phyloP scores from a whole-genome alignment of 2,113 vertebrate species.

The Siniperca chuatsi region DNA sequence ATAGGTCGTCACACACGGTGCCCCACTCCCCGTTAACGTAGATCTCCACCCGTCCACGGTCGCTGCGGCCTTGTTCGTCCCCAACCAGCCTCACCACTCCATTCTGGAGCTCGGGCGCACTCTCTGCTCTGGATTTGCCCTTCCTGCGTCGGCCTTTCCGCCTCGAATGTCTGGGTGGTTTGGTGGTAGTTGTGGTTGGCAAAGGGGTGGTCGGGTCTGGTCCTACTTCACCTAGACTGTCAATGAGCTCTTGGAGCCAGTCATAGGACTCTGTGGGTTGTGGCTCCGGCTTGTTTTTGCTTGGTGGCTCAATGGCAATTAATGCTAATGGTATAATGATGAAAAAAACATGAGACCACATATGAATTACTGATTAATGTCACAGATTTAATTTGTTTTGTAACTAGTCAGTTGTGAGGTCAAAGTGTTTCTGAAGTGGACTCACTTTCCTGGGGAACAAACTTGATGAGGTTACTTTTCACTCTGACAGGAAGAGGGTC shows the following conservation, averaged over 20 bases:
- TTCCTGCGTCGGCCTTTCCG: constrained; percentile 76
- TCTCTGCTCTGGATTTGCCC: constrained; percentile 52
- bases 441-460: constrained; percentile 94
- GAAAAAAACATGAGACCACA: not conserved
- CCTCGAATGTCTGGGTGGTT: constrained; percentile 38
- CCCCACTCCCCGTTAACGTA: constrained; percentile 88
- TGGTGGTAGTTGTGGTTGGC: constrained; percentile 46
- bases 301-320: constrained; percentile 74
- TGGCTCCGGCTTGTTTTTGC: constrained; percentile 3
- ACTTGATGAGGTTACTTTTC: constrained; percentile 86
- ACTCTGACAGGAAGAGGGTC: constrained; percentile 88
- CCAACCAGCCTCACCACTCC: constrained; percentile 87
- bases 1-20: constrained; percentile 93
- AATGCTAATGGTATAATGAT: constrained; percentile 78
- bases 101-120: constrained; percentile 2
- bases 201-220: constrained; percentile 21
- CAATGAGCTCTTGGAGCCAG: constrained; percentile 77
- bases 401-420: too few species aligned
- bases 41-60: constrained; percentile 90
- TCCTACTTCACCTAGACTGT: constrained; percentile 47
- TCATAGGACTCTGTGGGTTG: constrained; percentile 57
- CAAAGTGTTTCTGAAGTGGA: not conserved
- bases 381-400: not conserved
- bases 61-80: constrained; percentile 51
- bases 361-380: not conserved